phyloP scores from a whole-genome alignment of 2,113 vertebrate species.

The Chionomys nivalis region DNA sequence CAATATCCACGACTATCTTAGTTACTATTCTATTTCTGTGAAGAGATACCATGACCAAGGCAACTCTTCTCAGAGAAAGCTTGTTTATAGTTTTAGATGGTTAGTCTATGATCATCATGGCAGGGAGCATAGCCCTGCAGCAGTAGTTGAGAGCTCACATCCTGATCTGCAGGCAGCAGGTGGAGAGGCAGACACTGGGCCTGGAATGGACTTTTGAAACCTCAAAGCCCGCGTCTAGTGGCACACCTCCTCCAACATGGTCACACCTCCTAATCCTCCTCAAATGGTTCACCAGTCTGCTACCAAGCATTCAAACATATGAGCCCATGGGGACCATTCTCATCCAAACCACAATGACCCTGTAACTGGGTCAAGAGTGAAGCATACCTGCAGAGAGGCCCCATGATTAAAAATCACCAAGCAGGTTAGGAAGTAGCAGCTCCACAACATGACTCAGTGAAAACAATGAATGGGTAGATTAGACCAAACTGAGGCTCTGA shows the following conservation, averaged over 20 bases:
- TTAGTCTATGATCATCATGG: not conserved
- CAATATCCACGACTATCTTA: not conserved
- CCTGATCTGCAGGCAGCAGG: not conserved
- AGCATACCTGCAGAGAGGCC: not conserved
- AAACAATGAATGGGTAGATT: not conserved
- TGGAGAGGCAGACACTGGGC: not conserved
- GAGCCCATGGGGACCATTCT: too few species aligned
- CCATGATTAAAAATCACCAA: not conserved
- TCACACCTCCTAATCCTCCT: not conserved
- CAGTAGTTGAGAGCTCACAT: too few species aligned
- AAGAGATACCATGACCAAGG: not conserved
- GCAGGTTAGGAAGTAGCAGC: not conserved
- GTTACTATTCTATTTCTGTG: not conserved
- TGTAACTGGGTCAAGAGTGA: not conserved
- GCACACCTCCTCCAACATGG: not conserved
- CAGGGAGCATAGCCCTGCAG: fast-evolving
- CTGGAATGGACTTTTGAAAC: not conserved
- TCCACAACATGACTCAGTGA: too few species aligned
- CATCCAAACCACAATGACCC: not conserved
- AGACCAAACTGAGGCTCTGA: not conserved
- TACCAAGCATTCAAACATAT: not conserved
- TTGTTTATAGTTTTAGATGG: not conserved
- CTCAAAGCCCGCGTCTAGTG: not conserved
- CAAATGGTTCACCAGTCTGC: not conserved
- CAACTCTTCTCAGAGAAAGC: not conserved